Conservation (phyloP, 2,113 vertebrate species). For the Calypte anna region DNA sequence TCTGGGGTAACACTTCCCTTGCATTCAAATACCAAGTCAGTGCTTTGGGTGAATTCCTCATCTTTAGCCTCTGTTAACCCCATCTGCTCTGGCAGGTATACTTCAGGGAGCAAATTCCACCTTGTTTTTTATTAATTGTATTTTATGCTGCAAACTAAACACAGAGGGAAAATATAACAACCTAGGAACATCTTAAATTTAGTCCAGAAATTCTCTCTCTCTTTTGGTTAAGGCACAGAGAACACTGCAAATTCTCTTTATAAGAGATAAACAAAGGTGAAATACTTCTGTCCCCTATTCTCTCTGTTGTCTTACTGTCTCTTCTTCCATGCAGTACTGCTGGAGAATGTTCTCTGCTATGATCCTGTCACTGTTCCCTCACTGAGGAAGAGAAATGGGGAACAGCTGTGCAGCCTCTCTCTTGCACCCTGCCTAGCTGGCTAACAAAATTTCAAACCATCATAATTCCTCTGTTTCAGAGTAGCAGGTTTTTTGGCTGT, state of each 20-base stretch:
- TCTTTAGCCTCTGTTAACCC: background rate
- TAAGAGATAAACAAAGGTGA: background rate
- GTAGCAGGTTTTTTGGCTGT: accelerated
- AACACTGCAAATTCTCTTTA: background rate
- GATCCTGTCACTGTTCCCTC: background rate
- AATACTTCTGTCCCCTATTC: background rate
- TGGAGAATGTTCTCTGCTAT: background rate
- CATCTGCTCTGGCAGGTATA: background rate
- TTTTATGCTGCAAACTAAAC: background rate
- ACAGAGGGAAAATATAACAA: background rate
- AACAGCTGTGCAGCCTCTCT: background rate
- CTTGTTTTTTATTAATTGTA: background rate
- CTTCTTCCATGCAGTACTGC: background rate
- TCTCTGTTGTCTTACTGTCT: background rate
- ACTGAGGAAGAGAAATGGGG: background rate
- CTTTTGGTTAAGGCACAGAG: background rate
- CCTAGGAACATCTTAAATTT: background rate
- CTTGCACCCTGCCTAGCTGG: background rate
- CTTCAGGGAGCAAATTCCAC: background rate
- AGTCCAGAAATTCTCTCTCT: background rate
- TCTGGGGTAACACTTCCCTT: background rate
- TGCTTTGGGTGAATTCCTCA: background rate
- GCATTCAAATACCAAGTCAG: background rate
- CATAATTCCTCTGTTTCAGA: background rate
- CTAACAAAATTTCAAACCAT: background rate